A percentile compares a stretch with the other conserved stretches of the same genome.
phyloP scores from a whole-genome alignment of 2,797 vertebrate species.

The Poeciliopsis turneri region DNA sequence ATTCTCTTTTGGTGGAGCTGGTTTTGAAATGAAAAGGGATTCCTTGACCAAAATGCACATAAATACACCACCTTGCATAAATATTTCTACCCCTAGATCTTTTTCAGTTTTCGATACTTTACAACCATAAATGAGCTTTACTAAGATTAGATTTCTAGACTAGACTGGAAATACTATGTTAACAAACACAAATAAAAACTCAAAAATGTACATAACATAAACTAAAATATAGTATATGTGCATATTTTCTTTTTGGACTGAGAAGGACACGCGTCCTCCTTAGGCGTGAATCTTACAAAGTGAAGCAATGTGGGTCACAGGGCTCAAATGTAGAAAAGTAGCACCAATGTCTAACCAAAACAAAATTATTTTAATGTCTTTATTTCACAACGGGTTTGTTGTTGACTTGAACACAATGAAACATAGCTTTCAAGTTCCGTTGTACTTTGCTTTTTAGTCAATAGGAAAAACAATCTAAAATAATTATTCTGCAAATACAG shows the following conservation, averaged over 20 bases:
- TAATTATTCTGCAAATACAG: background rate
- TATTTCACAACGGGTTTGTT: background rate
- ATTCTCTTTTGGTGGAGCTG: background rate
- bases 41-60: background rate
- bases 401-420: background rate
- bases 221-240: background rate
- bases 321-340: background rate
- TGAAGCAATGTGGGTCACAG: background rate
- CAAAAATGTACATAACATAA: background rate
- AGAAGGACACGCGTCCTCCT: background rate
- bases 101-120: background rate
- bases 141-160: background rate
- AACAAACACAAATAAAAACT: background rate
- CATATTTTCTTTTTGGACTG: background rate
- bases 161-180: background rate
- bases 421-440: no score
- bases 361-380: background rate
- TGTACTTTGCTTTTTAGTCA: background rate
- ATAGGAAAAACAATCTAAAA: background rate
- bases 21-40: background rate
- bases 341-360: background rate
- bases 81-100: background rate
- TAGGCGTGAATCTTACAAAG: background rate
- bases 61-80: background rate
- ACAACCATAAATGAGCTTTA: background rate